Percentiles rank a stretch among this genome's conserved stretches.
Evolutionary conservation across 2,888 invertebrate genomes (phyloP).

Genomic region (Morpho achilles): DNA sequence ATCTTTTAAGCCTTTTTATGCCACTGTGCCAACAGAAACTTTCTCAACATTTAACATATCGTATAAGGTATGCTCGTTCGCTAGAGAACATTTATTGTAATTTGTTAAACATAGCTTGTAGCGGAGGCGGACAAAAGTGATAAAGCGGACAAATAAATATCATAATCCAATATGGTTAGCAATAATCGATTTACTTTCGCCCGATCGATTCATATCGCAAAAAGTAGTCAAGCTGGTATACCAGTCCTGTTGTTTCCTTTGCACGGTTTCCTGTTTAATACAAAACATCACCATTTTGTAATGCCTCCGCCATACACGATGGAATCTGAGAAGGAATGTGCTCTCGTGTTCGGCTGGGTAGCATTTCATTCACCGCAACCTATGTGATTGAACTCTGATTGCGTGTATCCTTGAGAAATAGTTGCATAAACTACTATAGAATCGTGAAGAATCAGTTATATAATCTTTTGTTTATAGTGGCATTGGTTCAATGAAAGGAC

Average conservation of each 20-base stretch:
- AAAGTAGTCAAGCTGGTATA: slow-evolving; percentile 44
- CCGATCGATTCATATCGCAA: slow-evolving; percentile 55
- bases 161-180: slow-evolving; percentile 46
- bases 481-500: slow-evolving; percentile 5
- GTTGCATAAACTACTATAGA: slow-evolving; percentile 36
- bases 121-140: slow-evolving; percentile 11
- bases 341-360: slow-evolving; percentile 41
- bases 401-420: slow-evolving; percentile 63
- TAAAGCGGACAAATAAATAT: slow-evolving; percentile 24
- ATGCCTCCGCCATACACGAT: slow-evolving; percentile 26
- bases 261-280: slow-evolving; percentile 40
- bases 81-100: slow-evolving; percentile 8
- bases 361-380: slow-evolving; percentile 65
- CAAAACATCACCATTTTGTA: slow-evolving; percentile 30
- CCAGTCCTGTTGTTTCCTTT: slow-evolving; percentile 37
- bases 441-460: slow-evolving; percentile 33
- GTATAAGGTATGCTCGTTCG: slow-evolving; percentile 3
- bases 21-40: slow-evolving; percentile 14
- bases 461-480: slow-evolving; percentile 14
- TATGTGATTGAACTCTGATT: slow-evolving; percentile 65
- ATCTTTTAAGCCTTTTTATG: slow-evolving; percentile 4
- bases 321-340: slow-evolving; percentile 26
- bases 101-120: slow-evolving; percentile 6
- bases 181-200: slow-evolving; percentile 66
- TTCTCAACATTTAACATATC: slow-evolving; percentile 14